These are phyloP conservation scores for Herminia tarsipennalis DNA, from an alignment of 2,888 invertebrate species.

Conservation along the genomic window DNA sequence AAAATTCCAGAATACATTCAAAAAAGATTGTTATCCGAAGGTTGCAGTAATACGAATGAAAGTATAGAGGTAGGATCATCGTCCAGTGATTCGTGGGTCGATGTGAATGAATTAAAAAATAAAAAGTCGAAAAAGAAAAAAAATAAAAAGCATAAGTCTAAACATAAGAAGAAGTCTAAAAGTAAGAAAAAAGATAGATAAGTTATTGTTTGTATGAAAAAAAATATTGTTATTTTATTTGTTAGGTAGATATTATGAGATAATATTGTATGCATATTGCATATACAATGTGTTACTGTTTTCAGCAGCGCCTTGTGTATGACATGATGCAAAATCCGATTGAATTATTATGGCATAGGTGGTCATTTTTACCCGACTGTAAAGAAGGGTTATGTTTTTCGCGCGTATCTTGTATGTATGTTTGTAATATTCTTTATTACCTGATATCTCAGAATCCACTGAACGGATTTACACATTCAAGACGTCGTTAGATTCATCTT, in stretches of 20 bases:
- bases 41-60: slow-evolving; percentile 42
- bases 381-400: too few relatives aligned
- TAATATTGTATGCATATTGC: too few relatives aligned
- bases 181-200: slow-evolving; percentile 74
- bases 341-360: too few relatives aligned
- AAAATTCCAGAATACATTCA: slow-evolving; percentile 82
- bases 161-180: slow-evolving; percentile 75
- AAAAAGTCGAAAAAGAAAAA: slow-evolving; percentile 79
- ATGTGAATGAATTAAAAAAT: slow-evolving; percentile 70
- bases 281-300: too few relatives aligned
- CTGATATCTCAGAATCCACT: too few relatives aligned
- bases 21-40: slow-evolving; percentile 52
- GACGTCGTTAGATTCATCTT: too few relatives aligned
- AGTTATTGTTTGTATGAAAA: slow-evolving; percentile 8
- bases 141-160: slow-evolving; percentile 74
- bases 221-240: not conserved
- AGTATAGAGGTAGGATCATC: slow-evolving; percentile 55
- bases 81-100: slow-evolving; percentile 82
- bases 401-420: too few relatives aligned
- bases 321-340: too few relatives aligned
- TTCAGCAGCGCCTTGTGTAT: too few relatives aligned
- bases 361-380: too few relatives aligned
- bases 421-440: too few relatives aligned
- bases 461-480: too few relatives aligned
- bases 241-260: not conserved